Conservation (phyloP, 2,797 vertebrate species). For the Gallinago nigripennis region DNA sequence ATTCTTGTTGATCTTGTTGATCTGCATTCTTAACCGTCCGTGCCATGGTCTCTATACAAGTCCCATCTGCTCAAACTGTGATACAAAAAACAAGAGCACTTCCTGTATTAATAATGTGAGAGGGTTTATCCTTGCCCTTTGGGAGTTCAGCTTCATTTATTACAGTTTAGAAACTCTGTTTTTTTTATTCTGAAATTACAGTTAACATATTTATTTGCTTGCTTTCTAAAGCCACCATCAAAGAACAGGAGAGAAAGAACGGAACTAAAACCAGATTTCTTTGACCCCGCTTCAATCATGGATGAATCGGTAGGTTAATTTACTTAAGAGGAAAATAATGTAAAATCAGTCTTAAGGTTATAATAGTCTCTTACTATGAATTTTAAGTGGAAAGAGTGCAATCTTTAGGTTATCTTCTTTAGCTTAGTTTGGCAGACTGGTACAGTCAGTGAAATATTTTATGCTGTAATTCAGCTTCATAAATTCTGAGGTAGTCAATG, state of each 20-base stretch:
- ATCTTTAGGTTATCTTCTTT: neutral
- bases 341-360: neutral
- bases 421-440: neutral
- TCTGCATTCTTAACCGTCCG: neutral
- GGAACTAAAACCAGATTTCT: slow-evolving; percentile 99
- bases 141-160: neutral
- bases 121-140: neutral
- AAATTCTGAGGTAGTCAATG: neutral
- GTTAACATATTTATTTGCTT: slow-evolving; percentile 26
- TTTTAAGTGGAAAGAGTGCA: neutral
- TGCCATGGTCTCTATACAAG: neutral
- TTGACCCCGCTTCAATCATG: slow-evolving; percentile 99
- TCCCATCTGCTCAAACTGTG: neutral
- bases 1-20: neutral
- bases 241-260: slow-evolving; percentile 98
- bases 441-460: neutral
- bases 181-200: neutral
- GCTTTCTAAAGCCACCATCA: slow-evolving; percentile 89
- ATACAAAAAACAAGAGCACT: neutral
- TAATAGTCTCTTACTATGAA: neutral
- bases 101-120: neutral
- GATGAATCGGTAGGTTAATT: slow-evolving; percentile 94
- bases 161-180: neutral
- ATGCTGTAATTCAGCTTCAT: slow-evolving; percentile 9
- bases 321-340: slow-evolving; percentile 44